phyloP scores from a whole-genome alignment of 2,797 vertebrate genomes.

The Oryzias sinensis region DNA sequence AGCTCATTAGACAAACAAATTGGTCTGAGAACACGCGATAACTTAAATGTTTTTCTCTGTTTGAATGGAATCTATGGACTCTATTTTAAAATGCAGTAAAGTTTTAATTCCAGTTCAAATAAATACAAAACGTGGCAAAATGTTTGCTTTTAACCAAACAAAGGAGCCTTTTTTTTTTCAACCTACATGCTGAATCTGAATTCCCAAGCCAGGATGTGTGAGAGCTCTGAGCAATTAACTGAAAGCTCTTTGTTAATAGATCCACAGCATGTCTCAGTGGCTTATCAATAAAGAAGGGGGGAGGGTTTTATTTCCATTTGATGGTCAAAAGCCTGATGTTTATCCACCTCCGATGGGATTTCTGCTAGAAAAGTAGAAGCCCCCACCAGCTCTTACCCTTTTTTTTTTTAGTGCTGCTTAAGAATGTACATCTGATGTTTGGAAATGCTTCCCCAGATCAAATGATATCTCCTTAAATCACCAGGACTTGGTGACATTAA shows the following conservation, averaged over 20 bases:
- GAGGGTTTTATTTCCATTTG: conserved; percentile 72
- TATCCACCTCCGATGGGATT: conserved; percentile 68
- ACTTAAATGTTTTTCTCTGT: not conserved
- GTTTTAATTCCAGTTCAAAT: conserved; percentile 8
- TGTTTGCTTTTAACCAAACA: conserved; percentile 34
- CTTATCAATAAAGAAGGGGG: conserved; percentile 76
- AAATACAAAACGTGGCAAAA: conserved; percentile 21
- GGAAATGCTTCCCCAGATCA: too few relatives aligned
- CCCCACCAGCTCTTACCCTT: conserved; percentile 43
- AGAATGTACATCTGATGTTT: too few relatives aligned
- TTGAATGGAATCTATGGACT: not conserved
- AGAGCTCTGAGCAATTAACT: conserved; percentile 75
- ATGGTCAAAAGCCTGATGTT: conserved; percentile 72
- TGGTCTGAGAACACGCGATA: not conserved
- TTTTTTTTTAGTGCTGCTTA: too few relatives aligned
- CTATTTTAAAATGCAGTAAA: too few relatives aligned
- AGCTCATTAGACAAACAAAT: conserved; percentile 27
- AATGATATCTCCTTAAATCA: too few relatives aligned
- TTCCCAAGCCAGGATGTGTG: conserved; percentile 65
- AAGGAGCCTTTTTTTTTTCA: conserved; percentile 55
- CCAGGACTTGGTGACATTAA: too few relatives aligned
- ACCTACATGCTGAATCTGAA: conserved; percentile 64
- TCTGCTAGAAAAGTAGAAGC: conserved; percentile 40
- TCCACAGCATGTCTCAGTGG: conserved; percentile 72
- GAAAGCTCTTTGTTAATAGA: conserved; percentile 77